A percentile compares a stretch with the other conserved stretches of the same genome.
Evolutionary conservation across 2,888 invertebrate genomes (phyloP).

Genomic region (Himalopsyche anomala): DNA sequence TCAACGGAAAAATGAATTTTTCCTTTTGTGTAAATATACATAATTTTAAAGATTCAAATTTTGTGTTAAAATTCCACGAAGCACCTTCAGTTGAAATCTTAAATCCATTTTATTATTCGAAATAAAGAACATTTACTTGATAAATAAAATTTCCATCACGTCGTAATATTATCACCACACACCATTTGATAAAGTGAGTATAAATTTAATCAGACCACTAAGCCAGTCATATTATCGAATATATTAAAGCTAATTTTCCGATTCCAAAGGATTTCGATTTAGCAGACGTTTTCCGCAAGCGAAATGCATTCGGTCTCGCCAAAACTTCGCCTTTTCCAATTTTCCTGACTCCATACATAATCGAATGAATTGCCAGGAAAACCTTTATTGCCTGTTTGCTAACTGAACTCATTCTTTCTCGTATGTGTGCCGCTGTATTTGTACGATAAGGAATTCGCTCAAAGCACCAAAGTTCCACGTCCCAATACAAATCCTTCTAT

Average conservation of each 20-base stretch:
- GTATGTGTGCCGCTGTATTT: neutral
- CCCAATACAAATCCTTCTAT: neutral
- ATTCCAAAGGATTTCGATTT: neutral
- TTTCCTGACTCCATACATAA: conserved; percentile 30
- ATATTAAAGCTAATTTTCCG: neutral
- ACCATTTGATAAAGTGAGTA: no score
- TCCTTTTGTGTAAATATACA: neutral
- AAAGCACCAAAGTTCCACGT: neutral
- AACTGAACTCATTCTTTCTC: neutral
- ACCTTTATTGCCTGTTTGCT: conserved; percentile 20
- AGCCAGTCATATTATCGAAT: neutral
- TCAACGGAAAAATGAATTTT: neutral
- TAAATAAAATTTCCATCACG: no score
- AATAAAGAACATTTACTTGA: no score
- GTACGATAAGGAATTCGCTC: neutral
- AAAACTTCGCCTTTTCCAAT: conserved; percentile 22
- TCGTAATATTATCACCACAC: no score
- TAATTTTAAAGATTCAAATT: no score
- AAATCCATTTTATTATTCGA: no score
- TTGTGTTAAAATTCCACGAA: no score
- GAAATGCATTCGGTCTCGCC: conserved; percentile 29
- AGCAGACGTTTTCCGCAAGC: neutral
- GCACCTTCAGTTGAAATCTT: no score
- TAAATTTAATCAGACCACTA: neutral
- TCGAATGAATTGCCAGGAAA: conserved; percentile 26